Base-by-base conservation (phyloP, 2,888 invertebrate genomes). In the Zelleria hepariella region DNA sequence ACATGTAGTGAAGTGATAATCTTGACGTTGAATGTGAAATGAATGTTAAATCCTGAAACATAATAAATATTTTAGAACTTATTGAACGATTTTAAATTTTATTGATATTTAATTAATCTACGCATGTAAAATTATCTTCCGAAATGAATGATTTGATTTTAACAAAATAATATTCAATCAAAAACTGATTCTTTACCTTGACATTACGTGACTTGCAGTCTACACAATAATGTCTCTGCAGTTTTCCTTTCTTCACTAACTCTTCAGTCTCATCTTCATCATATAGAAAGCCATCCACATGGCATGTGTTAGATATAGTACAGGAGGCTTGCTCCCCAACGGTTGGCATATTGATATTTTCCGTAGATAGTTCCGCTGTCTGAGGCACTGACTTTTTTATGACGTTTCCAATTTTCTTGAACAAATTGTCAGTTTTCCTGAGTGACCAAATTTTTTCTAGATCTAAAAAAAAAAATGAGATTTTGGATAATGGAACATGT, bases 261-360 rank as follows among this genome's bases (percentile, higher is more conserved):
- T 77, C 64, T 57, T 93, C 91, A 10, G 93, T 78, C 62, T 91
- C 88, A 18, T 90, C 87, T 62, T 93, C 92, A 66, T 92, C 91
- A 81, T 92, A 94, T 0, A 94, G 82, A 70, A 94, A 94, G 51
- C 91, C 92, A 80, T 94, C 94, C 0, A 94, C 86, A 74, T 93
- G 92, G 15, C 90, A 78, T 2, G 92, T 91, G 58, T 90, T 88
- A 2, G 73, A 67, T 23, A 81, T 75, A 62, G 86, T 84, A 65
- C 91, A 91, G 68, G 91, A 91, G 8, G 91, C 77, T 74, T 90
- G 90, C 58, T 83, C 78, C 5, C 89, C 89, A 32, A 80, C 71
- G 20, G 66, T 73, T 15, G 89, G 88, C 49, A 86, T 84, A 48
- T 68, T 67, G 63, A 86, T 87, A 7, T 63, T 77, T 69, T 89